Evolutionary conservation across 2,888 invertebrate genomes (phyloP).

Genomic region (Pyrrhosoma nymphula): DNA sequence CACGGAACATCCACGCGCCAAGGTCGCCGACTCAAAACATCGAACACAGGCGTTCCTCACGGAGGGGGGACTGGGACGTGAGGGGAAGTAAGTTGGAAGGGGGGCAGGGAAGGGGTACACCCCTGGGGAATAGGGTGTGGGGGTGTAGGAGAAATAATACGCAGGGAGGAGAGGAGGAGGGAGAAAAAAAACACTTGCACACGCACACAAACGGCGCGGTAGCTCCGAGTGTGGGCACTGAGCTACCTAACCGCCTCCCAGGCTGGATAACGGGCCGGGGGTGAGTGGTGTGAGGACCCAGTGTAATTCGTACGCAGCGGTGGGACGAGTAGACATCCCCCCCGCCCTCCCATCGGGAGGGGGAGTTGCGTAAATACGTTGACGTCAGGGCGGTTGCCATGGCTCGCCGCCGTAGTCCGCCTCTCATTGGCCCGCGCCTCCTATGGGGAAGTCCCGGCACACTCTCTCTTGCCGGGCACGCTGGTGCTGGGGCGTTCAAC

Average conservation of each 20-base stretch:
- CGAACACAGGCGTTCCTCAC: constrained; percentile 13
- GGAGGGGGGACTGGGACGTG: not conserved
- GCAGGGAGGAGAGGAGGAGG: not conserved
- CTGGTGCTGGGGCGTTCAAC: not conserved
- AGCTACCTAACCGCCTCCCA: constrained; percentile 22
- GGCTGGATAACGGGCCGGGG: constrained; percentile 42
- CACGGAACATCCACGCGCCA: constrained; percentile 44
- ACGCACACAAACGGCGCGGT: not conserved
- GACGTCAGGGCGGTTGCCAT: constrained; percentile 66
- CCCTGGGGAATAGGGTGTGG: not conserved
- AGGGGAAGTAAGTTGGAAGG: not conserved
- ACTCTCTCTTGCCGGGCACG: constrained; percentile 28
- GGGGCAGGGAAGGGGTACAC: not conserved
- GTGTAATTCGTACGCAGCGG: not conserved
- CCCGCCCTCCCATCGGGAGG: not conserved
- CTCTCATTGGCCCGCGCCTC: constrained; percentile 42
- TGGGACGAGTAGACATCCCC: not conserved
- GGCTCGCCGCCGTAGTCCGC: constrained; percentile 55
- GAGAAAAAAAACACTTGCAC: not conserved
- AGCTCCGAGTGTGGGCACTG: not conserved
- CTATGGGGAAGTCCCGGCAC: constrained; percentile 63
- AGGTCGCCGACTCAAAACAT: constrained; percentile 66
- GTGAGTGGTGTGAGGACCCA: not conserved
- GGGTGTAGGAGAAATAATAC: constrained; percentile 19
- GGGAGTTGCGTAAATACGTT: constrained; percentile 65